Base-by-base conservation (phyloP, 2,888 invertebrate species). In the Amorpha juglandis region DNA sequence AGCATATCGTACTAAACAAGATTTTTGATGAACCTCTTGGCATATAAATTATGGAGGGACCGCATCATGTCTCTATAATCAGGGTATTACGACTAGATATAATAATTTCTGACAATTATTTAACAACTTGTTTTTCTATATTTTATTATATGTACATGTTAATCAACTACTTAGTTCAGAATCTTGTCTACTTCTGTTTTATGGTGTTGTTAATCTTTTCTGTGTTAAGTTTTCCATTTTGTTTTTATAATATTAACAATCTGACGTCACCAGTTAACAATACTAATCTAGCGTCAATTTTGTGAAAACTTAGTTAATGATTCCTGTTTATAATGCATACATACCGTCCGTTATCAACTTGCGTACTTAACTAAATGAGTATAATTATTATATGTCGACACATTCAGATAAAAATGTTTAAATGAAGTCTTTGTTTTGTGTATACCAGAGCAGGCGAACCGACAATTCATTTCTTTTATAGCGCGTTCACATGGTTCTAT, bases 381-480 rank as follows among this genome's bases (percentile, higher is more conserved):
- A 66, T 68, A 62, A 68, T 68, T 53, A n/a, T n/a, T n/a, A n/a
- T n/a, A 68, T 68, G 55, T 21, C 66, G 64, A 66, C 52, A 70
- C 62, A 71, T 35, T 19, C 42, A 68, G 70, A 76, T 69, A 74
- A 70, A 73, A 66, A 67, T 64, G 66, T 69, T 70, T 77, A 68
- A 72, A 72, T 72, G n/a, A 70, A 72, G 67, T 73, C 67, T 72
- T 73, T 76, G 76, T 76, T 72, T 55, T 55, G 55, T 38, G 42
- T 38, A 33, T 52, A 19, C 50, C 52, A 19, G 19, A 58, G 42
- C 19, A 42, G 19, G 12, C 38, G 12, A 38, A 53, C 53, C 42
- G 16, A 6, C 19, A 19, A 12, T 58, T 35, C 11, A 38, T 16
- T 0, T n/a, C n/a, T n/a, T n/a, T 4, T 19, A 38, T 38, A 38